Base-by-base conservation (phyloP, 2,797 vertebrate species). In the Cryptoprocta ferox region DNA sequence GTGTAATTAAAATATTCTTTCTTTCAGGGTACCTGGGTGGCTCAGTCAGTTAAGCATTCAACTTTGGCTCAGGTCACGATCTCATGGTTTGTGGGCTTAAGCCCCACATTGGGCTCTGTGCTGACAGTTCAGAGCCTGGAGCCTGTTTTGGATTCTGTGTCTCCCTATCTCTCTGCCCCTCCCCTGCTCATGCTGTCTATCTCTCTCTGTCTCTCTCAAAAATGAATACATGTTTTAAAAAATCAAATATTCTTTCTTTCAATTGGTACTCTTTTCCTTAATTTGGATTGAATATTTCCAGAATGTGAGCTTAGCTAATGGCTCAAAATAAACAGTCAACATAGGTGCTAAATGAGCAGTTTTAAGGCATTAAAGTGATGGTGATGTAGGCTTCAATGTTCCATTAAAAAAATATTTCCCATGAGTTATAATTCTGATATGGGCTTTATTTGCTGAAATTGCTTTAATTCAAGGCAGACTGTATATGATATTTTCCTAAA, bases 1-100 rank as follows among this genome's bases (percentile, higher is more conserved):
- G 45, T 87, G 6, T 63, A 97, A 86, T 92, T 94, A 96, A 93
- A 83, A 83, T 84, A 65, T 53, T 85, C 39, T 89, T 96, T 95
- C 18, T 82, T 92, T 92, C 6, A 45, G 53, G 18, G 53, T 56
- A 15, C 53, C 53, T 56, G 53, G 53, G 53, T 56, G 53, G 6
- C 53, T 56, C 53, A 56, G 53, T 21, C 19, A 7, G 53, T 59
- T 59, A 59, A 59, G 56, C 21, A 59, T 59, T 19, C 56, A 59
- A 59, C 56, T 24, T 59, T 24, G 56, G 56, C 8, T 59, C 21
- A 59, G 21, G 56, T 59, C 56, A 59, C 24, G 56, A 59, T 9
- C 19, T 59, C 56, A 10, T 59, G 56, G 56, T 59, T 59, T 59
- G 56, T 59, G 21, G 8, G 19, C 2, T 59, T 19, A 21, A 59